Evolutionary conservation across 2,888 invertebrate genomes (phyloP), one percentile per base, ranked within the genome.

Genomic region (Craniophora ligustri): DNA sequence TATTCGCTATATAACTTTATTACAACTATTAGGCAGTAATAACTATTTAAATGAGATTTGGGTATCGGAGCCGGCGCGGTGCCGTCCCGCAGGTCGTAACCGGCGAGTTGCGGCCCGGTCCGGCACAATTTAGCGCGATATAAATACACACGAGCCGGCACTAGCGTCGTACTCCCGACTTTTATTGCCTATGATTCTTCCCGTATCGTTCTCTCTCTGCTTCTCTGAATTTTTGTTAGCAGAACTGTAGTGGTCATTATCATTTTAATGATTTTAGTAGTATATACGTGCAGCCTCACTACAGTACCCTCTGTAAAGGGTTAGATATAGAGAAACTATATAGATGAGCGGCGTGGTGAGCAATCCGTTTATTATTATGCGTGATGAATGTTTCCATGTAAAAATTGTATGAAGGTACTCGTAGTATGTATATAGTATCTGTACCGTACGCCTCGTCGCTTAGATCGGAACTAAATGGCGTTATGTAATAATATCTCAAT

Each of bases 1-100:
- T 45, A 47, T 57, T 50, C 36, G 38, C 40, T 55, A 41, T 55
- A 41, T 62, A 62, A 62, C 32, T 65, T 69, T 62, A 70, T 60
- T 56, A 58, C 53, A 50, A 56, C 66, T 53, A 45, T 51, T 51
- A 60, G 14, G 32, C 4, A 32, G 48, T 61, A 49, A 49, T 66
- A 61, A 46, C 46, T 48, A 53, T 55, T 70, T 53, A 41, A 49
- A 61, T 59, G 60, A 42, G 57, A 49, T 49, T 32, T 34, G 46
- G 35, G 30, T 28, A 19, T 38, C 13, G 35, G 18, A 16, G 11
- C 23, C 46, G 40, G 14, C 6, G 21, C 39, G 14, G 18, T 19
- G 47, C 30, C 26, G 47, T 18, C 21, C 40, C 23, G 28, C 18
- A 13, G 42, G 18, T 38, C 47, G 36, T 35, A 28, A 32, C 41